Conservation (phyloP, 2,888 invertebrate genomes). For the Gymnosoma rotundatum region DNA sequence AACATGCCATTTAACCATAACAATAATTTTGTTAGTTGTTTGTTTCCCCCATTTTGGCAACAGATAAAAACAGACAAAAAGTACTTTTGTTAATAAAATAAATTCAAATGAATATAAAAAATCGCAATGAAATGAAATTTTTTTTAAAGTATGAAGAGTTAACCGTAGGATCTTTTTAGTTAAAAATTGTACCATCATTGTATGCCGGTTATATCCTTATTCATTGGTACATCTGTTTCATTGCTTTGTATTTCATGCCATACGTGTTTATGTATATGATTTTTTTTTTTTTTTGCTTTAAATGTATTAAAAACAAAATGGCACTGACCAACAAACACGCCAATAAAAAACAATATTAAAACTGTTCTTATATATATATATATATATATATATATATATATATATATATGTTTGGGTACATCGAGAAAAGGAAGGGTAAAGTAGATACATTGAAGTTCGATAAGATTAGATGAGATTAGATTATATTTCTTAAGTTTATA, state of each 20-base stretch:
- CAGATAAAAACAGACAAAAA: constrained; percentile 22
- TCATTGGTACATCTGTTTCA: background rate
- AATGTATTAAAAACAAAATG: constrained; percentile 59
- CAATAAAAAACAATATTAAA: background rate
- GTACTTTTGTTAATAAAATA: constrained; percentile 41
- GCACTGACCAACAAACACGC: constrained; percentile 46
- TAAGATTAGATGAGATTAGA: too few species aligned
- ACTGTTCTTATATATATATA: too few species aligned
- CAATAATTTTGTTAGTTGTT: constrained; percentile 41
- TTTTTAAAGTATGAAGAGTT: background rate
- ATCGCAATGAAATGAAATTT: background rate
- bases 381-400: too few species aligned
- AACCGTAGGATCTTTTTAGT: constrained; percentile 34
- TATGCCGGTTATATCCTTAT: constrained; percentile 35
- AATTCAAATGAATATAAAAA: constrained; percentile 23
- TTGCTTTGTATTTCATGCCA: background rate
- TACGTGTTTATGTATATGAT: background rate
- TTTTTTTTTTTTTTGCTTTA: constrained; percentile 10
- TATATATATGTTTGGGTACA: background rate
- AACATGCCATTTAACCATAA: constrained; percentile 64
- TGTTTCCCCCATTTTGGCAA: constrained; percentile 25
- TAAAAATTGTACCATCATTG: constrained; percentile 40
- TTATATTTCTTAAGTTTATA: too few species aligned
- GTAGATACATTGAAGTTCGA: too few species aligned
- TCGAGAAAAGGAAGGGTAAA: background rate